Base-by-base conservation (phyloP, 2,888 invertebrate genomes). In the Neoitamus cyanurus region DNA sequence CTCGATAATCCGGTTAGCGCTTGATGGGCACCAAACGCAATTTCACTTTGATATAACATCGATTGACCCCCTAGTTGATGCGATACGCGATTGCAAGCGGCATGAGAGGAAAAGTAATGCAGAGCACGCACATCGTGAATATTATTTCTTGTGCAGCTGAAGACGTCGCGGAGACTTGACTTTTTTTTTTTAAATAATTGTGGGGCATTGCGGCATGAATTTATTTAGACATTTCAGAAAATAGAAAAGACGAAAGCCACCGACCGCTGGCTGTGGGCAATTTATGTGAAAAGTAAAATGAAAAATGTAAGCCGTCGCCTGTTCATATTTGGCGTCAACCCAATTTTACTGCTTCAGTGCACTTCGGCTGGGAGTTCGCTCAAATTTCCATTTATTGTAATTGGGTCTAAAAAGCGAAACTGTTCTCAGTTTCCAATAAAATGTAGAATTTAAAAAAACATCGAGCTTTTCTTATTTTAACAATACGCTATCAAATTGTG, bases 31-130 rank as follows among this genome's bases (percentile, higher is more conserved):
- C 9, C 30, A 6, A 70, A 30, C 70, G 70, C 70, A 70, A 31
- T 70, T 70, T 70, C 70, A 70, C 70, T 70, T 70, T 70, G 70
- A 70, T 70, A 70, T 70, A 70, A 70, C 70, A 31, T 30, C 30
- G 11, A 70, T 70, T 70, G 70, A 70, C 30, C 70, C 30, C 70
- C 11, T 70, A 11, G 30, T 70, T 31, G 70, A 31, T 70, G 11
- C 13, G 70, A 31, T 70, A 30, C 13, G 70, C n/a, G 30, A 28
- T 28, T 31, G 3, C 15, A 31, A 70, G 3, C n/a, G 15, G n/a
- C 30, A 70, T 30, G 31, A 70, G 70, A 70, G 70, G 30, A 70
- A 70, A 70, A 70, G 70, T 70, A 31, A 70, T 70, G 58, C 58
- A 58, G 9, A 58, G 15, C 58, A 58, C 58, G 58, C 58, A 58